Evolutionary conservation across 2,888 invertebrate genomes (phyloP), one percentile per base, ranked within the genome.

Genomic region (Lucinisca nassula): DNA sequence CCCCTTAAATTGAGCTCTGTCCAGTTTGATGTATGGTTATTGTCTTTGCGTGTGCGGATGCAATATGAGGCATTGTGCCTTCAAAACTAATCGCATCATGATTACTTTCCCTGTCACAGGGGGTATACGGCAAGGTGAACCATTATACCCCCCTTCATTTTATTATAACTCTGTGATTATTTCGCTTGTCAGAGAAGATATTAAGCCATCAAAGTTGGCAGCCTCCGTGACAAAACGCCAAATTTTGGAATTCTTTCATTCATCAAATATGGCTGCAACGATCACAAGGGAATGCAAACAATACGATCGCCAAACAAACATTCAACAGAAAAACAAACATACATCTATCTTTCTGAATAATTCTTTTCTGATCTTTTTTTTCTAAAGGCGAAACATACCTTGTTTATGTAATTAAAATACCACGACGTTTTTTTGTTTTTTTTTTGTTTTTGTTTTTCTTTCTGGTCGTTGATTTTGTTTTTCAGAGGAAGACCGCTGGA

Each of bases 101-200:
- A 81, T 84, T 77, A 76, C 76, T 87, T 73, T 72, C 73, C 76
- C 51, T 81, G 87, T 87, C 87, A 87, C 67, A 74, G 27, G 74
- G 72, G 61, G 61, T 30, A 30, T 61, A 3, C 61, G 24, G 55
- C 77, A 32, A 49, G 55, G 58, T 84, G 84, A 87, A 81, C 58
- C 84, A 84, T 87, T 55, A 75, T 55, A 81, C 83, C 8, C 45
- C 45, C 27, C 81, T 77, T 87, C 87, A 84, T 78, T 49, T 6
- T 81, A 77, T 76, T 70, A 84, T 38, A 4, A 6, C 40, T 14
- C 8, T 72, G n/a, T 30, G 72, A 72, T 72, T 72, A 72, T 72
- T 72, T 72, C 40, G 72, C 27, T 37, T 72, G 72, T 72, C 72
- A 72, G 38, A 24, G 12, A 24, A n/a, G 61, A 30, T 27, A 61